Evolutionary conservation across 2,797 vertebrate species (phyloP), one percentile per base, ranked within the genome.

Genomic region (Uromys caudimaculatus): DNA sequence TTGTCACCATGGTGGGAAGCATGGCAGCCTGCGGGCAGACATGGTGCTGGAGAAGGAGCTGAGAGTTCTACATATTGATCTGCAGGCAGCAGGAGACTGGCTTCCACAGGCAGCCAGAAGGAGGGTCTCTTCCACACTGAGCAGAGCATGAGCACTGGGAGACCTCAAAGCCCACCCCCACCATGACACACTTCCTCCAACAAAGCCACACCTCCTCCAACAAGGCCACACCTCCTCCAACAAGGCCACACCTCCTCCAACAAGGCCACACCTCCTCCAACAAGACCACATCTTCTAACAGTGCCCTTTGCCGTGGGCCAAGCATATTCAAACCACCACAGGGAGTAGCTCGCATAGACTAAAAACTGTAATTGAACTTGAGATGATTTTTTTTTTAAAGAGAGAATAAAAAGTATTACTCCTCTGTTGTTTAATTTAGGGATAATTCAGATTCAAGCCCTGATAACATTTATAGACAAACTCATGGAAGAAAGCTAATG

Each of bases 401-500:
- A 86, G 32, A 38, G 24, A 71, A 41, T 67, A 71, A 47, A 44
- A 78, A 93, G 27, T 32, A 71, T 75, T 90, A 54, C 82, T 52
- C 60, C 44, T 73, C 16, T 58, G 73, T 78, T 64, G 52, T 60
- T 95, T 50, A 58, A 84, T 81, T 14, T 0, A 56, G 21, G n/a
- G 44, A 58, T 90, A 64, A 76, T 94, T 95, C 52, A 69, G 75
- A 93, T 47, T 52, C 75, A 93, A 93, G 52, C 67, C 67, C 69
- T 93, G 75, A 84, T 84, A 81, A 87, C n/a, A 47, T 84, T 92
- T 76, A 92, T n/a, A 95, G 44, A 83, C 17, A 64, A 52, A 85
- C 14, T 27, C 21, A 93, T 87, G 90, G 91, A 89, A 90, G 56
- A 94, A 92, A 93, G 54, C 77, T 86, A 95, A 86, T 82, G 92